Conservation (phyloP, 2,113 vertebrate genomes). For the Actenoides hombroni region DNA sequence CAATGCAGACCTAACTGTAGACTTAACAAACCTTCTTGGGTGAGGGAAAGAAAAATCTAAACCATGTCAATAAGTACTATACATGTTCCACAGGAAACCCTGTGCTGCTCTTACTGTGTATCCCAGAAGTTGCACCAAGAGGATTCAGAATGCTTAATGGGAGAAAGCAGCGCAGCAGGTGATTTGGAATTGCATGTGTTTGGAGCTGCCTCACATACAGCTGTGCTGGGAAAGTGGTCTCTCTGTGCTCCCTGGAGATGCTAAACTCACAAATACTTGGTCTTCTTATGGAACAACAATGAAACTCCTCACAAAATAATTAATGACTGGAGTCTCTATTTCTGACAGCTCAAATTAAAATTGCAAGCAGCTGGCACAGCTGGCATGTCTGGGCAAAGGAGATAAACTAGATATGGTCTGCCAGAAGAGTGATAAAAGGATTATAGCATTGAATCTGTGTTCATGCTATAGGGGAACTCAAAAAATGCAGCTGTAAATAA, state of each 20-base stretch:
- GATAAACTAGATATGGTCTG: neutral
- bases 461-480: neutral
- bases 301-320: constrained; percentile 15
- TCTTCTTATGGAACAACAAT: constrained; percentile 2
- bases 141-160: neutral
- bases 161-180: neutral
- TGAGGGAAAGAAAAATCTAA: neutral
- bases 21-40: neutral
- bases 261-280: neutral
- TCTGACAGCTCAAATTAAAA: constrained; percentile 21
- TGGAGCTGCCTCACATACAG: neutral
- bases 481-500: neutral
- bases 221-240: neutral
- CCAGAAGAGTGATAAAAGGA: neutral
- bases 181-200: neutral
- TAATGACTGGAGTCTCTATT: neutral
- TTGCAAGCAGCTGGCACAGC: neutral
- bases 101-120: neutral
- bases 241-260: neutral
- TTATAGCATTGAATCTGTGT: neutral
- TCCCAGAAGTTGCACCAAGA: neutral
- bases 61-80: neutral
- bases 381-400: neutral
- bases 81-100: neutral
- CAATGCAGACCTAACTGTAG: neutral